Percentiles rank a stretch among this genome's conserved stretches.
These are phyloP conservation scores for Bombus polaris DNA, from an alignment of 1,140 invertebrate species.

Conservation along the genomic window DNA sequence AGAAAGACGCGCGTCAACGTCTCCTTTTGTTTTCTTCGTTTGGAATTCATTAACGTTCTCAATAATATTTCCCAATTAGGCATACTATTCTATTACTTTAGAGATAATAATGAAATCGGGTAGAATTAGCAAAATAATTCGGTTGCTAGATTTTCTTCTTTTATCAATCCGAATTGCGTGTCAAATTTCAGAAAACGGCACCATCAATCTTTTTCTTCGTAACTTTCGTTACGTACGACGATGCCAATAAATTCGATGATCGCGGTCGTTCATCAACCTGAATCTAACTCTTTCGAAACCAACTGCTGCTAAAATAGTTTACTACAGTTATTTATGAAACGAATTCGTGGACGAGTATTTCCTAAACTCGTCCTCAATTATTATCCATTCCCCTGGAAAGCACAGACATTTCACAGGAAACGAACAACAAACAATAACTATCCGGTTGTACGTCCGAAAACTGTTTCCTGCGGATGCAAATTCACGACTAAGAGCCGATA, in stretches of 20 bases:
- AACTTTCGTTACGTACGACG: no score
- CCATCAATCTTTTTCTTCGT: no score
- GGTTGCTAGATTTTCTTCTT: background rate
- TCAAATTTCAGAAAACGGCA: no score
- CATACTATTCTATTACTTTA: no score
- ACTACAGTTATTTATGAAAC: background rate
- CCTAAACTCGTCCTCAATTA: background rate
- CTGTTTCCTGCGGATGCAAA: constrained; percentile 15
- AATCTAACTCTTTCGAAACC: no score
- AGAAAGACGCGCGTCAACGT: background rate
- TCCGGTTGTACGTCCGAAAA: background rate
- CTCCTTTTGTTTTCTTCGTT: background rate
- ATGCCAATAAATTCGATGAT: no score
- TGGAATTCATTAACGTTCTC: background rate
- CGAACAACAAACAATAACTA: constrained; percentile 9
- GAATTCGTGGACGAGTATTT: background rate
- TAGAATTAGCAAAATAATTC: no score
- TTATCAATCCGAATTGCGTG: background rate
- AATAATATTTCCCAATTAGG: no score
- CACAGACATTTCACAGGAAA: background rate
- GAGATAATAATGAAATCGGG: no score
- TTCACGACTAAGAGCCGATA: constrained; percentile 1
- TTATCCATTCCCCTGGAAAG: background rate
- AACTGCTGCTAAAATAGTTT: background rate
- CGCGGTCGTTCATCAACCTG: no score